Evolutionary conservation across 1,140 invertebrate genomes (phyloP).

Genomic region (Vanessa tameamea): DNA sequence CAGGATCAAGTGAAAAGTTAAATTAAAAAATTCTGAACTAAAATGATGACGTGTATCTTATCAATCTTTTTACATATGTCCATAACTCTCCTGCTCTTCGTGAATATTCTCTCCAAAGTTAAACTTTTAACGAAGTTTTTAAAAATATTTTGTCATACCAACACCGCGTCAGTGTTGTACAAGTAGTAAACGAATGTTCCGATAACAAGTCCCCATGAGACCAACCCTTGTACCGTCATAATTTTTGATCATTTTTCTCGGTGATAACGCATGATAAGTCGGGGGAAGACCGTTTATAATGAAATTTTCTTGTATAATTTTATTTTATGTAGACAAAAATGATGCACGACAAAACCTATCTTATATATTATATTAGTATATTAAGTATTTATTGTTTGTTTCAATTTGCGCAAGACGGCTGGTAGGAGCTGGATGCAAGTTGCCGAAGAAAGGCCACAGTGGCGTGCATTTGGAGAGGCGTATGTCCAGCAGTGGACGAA

Average conservation of each 20-base stretch:
- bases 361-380: too few species aligned
- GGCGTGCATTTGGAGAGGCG: too few species aligned
- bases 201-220: slow-evolving; percentile 2
- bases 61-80: too few species aligned
- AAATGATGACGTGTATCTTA: too few species aligned
- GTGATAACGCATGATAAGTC: slow-evolving; percentile 1
- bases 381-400: too few species aligned
- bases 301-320: background rate
- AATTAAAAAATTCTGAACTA: too few species aligned
- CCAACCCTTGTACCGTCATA: slow-evolving; percentile 1
- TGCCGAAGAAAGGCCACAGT: too few species aligned
- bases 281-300: background rate
- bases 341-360: background rate
- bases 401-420: too few species aligned
- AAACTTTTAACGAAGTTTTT: background rate
- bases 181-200: background rate
- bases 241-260: slow-evolving; percentile 7
- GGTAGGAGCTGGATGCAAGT: too few species aligned
- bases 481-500: too few species aligned
- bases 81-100: too few species aligned
- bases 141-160: background rate
- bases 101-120: background rate
- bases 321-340: background rate
- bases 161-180: background rate
- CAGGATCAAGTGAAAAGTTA: too few species aligned